These are phyloP conservation scores for Gyrodactylus bullatarudis DNA, from an alignment of 1,140 invertebrate genomes.

Conservation along the genomic window DNA sequence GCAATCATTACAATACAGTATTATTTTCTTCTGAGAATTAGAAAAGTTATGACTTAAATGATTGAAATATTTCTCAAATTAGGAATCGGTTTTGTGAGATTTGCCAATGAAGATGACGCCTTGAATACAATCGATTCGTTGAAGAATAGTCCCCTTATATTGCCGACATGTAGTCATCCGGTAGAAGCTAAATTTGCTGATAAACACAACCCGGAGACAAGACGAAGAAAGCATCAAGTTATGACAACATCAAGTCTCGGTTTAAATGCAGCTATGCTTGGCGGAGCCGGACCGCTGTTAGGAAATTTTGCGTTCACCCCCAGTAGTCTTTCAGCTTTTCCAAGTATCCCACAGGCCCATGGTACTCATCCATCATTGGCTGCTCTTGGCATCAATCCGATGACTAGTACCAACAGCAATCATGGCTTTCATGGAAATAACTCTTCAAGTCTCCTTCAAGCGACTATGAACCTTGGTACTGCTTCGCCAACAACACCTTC, in stretches of 20 bases:
- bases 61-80: not conserved
- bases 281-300: not conserved
- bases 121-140: not conserved
- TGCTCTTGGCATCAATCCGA: not conserved
- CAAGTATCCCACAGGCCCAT: not conserved
- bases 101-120: not conserved
- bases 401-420: not conserved
- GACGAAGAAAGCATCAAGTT: not conserved
- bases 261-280: not conserved
- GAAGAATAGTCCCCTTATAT: not conserved
- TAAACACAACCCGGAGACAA: slow-evolving; percentile 1
- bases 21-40: not conserved
- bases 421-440: not conserved
- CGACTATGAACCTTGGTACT: not conserved
- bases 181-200: slow-evolving; percentile 1
- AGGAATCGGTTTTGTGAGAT: slow-evolving; percentile 2
- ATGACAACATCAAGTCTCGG: not conserved
- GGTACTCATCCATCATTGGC: not conserved
- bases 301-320: not conserved
- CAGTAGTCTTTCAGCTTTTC: not conserved
- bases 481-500: not conserved
- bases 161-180: not conserved
- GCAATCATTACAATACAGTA: no score
- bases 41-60: no score
- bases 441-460: not conserved